These are phyloP conservation scores for Planiliza haematocheilus DNA, from an alignment of 2,113 vertebrate species.

Conservation along the genomic window DNA sequence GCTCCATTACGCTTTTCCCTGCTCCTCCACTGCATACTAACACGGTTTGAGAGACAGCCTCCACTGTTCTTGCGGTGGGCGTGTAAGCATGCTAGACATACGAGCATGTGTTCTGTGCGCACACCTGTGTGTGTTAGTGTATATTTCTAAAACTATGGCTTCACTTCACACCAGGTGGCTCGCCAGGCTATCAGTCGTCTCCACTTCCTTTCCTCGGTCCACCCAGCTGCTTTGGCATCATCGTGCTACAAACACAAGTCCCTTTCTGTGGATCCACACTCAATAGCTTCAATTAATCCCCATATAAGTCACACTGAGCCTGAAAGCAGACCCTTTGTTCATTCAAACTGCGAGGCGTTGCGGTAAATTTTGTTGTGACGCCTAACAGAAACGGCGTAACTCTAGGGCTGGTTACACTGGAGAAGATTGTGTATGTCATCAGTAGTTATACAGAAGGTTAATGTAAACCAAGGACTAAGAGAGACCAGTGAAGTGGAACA, in stretches of 20 bases:
- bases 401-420: constrained; percentile 19
- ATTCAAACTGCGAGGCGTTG: constrained; percentile 34
- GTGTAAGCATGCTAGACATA: constrained; percentile 14
- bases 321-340: constrained; percentile 64
- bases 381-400: constrained; percentile 46
- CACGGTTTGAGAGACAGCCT: constrained; percentile 66
- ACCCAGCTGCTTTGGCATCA: constrained; percentile 78
- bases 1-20: constrained; percentile 64
- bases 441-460: constrained; percentile 17
- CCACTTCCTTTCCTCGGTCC: constrained; percentile 50
- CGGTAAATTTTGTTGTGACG: constrained; percentile 32
- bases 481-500: constrained; percentile 15
- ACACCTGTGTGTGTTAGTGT: constrained; percentile 58
- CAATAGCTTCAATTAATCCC: constrained; percentile 74
- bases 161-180: constrained; percentile 69
- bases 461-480: constrained; percentile 31
- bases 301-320: constrained; percentile 57
- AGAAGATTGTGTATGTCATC: constrained; percentile 6
- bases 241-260: constrained; percentile 64
- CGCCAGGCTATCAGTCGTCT: constrained; percentile 38
- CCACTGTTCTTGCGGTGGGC: constrained; percentile 41
- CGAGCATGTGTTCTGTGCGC: constrained; percentile 38
- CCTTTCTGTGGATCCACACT: constrained; percentile 65
- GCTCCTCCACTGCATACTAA: constrained; percentile 76
- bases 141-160: constrained; percentile 58